Percentiles rank a stretch among this genome's conserved stretches.
Evolutionary conservation across 2,888 invertebrate species (phyloP).

Genomic region (Leptopilina myrica): DNA sequence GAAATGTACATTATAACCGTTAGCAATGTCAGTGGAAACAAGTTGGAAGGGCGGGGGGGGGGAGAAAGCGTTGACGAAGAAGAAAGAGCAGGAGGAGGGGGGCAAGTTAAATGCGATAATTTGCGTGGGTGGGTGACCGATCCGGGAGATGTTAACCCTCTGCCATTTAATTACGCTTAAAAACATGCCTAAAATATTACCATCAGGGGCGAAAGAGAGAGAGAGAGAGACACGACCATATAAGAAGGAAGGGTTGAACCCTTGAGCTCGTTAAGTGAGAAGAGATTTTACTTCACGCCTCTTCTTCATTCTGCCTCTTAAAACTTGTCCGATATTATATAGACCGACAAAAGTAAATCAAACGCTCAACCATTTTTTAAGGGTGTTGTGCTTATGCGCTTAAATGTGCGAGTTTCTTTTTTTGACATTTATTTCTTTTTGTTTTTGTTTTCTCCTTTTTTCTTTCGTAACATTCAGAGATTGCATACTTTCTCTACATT

Average conservation of each 20-base stretch:
- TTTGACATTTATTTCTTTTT: background rate
- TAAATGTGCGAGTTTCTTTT: background rate
- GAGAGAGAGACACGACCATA: constrained; percentile 52
- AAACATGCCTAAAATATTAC: constrained; percentile 75
- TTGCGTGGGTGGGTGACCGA: constrained; percentile 72
- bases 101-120: constrained; percentile 73
- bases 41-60: background rate
- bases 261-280: constrained; percentile 68
- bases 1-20: constrained; percentile 73
- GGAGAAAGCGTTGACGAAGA: constrained; percentile 53
- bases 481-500: too few relatives aligned
- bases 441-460: background rate
- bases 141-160: constrained; percentile 68
- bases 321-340: constrained; percentile 36
- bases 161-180: constrained; percentile 75
- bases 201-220: constrained; percentile 65
- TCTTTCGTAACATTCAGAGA: too few relatives aligned
- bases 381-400: background rate
- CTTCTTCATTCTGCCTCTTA: constrained; percentile 19
- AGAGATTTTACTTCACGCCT: constrained; percentile 63
- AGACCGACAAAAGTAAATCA: constrained; percentile 35
- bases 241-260: constrained; percentile 68
- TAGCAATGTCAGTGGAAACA: constrained; percentile 47
- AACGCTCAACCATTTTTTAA: constrained; percentile 17
- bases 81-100: constrained; percentile 53